Evolutionary conservation across 2,888 invertebrate genomes (phyloP), one percentile per base, ranked within the genome.

Genomic region (Eupithecia inturbata): DNA sequence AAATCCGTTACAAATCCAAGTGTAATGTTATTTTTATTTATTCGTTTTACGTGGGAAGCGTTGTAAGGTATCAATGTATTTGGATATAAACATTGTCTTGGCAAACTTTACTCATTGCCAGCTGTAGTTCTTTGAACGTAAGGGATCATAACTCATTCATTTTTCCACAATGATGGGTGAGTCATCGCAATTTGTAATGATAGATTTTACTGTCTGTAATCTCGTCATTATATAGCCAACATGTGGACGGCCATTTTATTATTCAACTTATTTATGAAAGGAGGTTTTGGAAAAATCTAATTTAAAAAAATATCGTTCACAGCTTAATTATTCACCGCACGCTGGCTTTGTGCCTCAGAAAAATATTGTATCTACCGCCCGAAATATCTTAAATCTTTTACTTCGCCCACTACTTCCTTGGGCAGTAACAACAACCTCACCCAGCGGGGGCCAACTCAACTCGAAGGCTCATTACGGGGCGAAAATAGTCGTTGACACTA

Each of bases 391-490:
- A 57, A 57, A 57, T 26, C 1, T 26, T 57, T 57, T 26, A 26
- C 68, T 28, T 28, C 57, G 45, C 41, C 74, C 68, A 74, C 16
- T 31, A 19, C 62, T 36, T 64, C 36, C 63, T 36, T 36, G n/a
- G 33, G 26, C 6, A 57, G 28, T 14, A 19, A 28, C n/a, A 60
- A 60, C 33, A 22, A 10, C 33, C 19, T 19, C 41, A 70, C 74
- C 67, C 74, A 70, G 77, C 76, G 45, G 77, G 76, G 67, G 77
- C 66, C 66, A 39, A 49, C 57, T 14, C 74, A 71, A 68, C 70
- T 72, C 76, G 49, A 79, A 73, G 73, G 73, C 76, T 80, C 80
- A 80, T 81, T 81, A 81, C 74, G 28, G 69, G 73, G 63, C 72
- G 68, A 77, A 75, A 76, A 77, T 76, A 39, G 71, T 64, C 60